phyloP scores from a whole-genome alignment of 2,797 vertebrate genomes.

The Scolopax rusticola region DNA sequence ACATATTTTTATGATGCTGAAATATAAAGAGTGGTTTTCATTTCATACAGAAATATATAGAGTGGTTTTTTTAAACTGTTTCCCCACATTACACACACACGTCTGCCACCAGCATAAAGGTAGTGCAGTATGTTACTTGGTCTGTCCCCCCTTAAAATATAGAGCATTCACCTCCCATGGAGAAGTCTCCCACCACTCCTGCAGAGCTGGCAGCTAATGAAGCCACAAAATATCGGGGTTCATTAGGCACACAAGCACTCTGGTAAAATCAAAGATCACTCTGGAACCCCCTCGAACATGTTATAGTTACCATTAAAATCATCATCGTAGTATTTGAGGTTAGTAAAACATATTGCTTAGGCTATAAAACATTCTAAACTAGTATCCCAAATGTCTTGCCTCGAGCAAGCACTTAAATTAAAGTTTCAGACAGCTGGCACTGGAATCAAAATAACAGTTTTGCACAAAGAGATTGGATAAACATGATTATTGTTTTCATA shows the following conservation, averaged over 20 bases:
- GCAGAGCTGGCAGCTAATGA: conserved; percentile 25
- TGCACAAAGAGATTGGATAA: conserved; percentile 83
- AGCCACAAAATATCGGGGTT: conserved; percentile 50
- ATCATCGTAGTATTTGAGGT: conserved; percentile 83
- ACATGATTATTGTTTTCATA: conserved; percentile 86
- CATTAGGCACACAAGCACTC: conserved; percentile 40
- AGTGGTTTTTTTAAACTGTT: not conserved
- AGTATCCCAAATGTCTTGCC: conserved; percentile 86
- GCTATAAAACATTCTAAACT: conserved; percentile 87
- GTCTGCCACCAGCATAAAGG: not conserved
- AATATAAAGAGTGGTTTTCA: not conserved
- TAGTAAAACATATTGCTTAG: conserved; percentile 85
- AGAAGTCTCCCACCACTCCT: not conserved
- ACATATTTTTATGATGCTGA: not conserved
- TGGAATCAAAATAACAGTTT: conserved; percentile 84
- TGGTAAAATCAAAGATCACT: conserved; percentile 75
- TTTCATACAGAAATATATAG: not conserved
- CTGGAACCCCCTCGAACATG: conserved; percentile 75
- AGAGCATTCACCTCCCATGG: not conserved
- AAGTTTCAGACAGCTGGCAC: conserved; percentile 87
- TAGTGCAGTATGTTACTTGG: not conserved
- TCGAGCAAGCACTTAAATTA: conserved; percentile 87
- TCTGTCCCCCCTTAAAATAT: not conserved
- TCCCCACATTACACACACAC: not conserved
- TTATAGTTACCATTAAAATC: conserved; percentile 82